Conservation (phyloP, 2,113 vertebrate species). For the Psettodes erumei region DNA sequence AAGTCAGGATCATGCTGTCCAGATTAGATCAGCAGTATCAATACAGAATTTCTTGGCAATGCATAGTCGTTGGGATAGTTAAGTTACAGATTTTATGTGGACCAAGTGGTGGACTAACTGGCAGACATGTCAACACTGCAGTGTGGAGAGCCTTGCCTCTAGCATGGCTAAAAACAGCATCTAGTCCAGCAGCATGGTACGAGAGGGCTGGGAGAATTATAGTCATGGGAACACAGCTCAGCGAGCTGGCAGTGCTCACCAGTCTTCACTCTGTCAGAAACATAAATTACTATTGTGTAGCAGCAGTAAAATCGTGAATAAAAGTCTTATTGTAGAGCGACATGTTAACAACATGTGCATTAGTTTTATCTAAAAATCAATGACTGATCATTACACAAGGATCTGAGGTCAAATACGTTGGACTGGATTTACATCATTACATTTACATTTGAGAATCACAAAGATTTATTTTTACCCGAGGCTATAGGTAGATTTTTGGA, state of each 20-base stretch:
- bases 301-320: slow-evolving; percentile 30
- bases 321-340: slow-evolving; percentile 29
- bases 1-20: too few species aligned
- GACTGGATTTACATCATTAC: not conserved
- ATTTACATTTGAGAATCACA: not conserved
- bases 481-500: not conserved
- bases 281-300: slow-evolving; percentile 14
- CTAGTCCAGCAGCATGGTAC: not conserved
- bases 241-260: slow-evolving; percentile 13
- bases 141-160: not conserved
- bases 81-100: too few species aligned
- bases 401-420: not conserved
- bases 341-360: slow-evolving; percentile 31
- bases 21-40: not conserved
- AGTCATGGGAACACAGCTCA: slow-evolving; percentile 2
- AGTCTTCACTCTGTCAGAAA: slow-evolving; percentile 22
- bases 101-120: not conserved
- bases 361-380: slow-evolving; percentile 47
- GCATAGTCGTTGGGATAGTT: not conserved
- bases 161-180: not conserved
- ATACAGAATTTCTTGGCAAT: not conserved
- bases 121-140: not conserved
- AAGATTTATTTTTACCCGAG: too few species aligned
- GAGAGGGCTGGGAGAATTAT: not conserved
- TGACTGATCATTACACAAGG: not conserved